Evolutionary conservation across 2,113 vertebrate genomes (phyloP), one percentile per base, ranked within the genome.

Genomic region (Rafetus swinhoei): DNA sequence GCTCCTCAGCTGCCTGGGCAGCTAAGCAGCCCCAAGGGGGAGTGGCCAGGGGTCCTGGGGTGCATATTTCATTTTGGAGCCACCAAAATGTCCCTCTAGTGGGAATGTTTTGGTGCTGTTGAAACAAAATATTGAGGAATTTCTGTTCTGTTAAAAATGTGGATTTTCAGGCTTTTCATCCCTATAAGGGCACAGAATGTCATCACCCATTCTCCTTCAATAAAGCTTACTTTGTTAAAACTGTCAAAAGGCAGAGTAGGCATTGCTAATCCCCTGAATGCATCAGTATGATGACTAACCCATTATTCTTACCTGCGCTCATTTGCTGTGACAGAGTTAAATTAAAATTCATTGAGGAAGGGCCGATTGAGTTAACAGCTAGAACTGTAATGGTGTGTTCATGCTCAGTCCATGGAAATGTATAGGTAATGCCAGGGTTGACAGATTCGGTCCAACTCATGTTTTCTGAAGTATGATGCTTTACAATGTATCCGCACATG

Each of bases 281-380:
- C 88, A 86, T 4, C 79, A 1, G 25, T 29, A 88, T 13, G 18
- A 82, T n/a, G n/a, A 87, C 55, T 1, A 32, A 13, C 32, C 25
- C 27, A 29, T 57, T 6, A n/a, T 59, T 85, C 97, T 98, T 97
- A 98, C 98, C 98, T 98, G 96, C 94, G 95, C 98, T 99, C 90
- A 98, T 95, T 25, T 95, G 95, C 97, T 94, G 97, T 15, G 98
- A 98, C 0, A 99, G 98, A 1, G 98, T 99, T 96, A 99, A 98
- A 95, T 99, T 98, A 24, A 97, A 98, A 97, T 99, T 99, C 60
- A 95, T 21, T 21, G 79, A 77, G 7, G 99, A 99, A 86, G 94
- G 93, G 4, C 99, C 99, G 35, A 99, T 2, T 32, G 98, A 98
- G 85, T 99, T 99, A 97, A 97, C 76, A 35, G 99, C 98, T 91